Base-by-base conservation (phyloP, 1,140 invertebrate genomes). In the Limonius californicus region DNA sequence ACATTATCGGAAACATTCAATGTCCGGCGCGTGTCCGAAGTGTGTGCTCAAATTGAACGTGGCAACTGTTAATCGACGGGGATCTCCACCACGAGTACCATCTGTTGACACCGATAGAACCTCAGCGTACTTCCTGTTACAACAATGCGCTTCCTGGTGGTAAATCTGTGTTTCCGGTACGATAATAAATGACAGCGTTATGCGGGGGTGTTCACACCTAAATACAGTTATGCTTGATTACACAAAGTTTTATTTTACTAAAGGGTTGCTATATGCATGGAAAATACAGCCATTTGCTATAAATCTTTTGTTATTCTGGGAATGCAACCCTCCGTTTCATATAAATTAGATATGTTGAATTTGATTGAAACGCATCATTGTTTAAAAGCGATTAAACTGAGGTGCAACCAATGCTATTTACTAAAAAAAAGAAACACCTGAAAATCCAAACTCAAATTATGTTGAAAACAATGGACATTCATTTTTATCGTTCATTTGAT, bases 51-150 rank as follows among this genome's bases (percentile, higher is more conserved):
- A 55, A 55, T 55, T 55, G 54, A 55, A 32, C 18, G 27, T 32
- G 20, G 54, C 30, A 55, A 14, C 54, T 55, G 54, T 23, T 55
- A 55, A 55, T 55, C 54, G 54, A 55, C 27, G 27, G 54, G 54
- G 18, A 55, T 55, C 20, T 32, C 19, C 54, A 8, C 8, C 20
- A 55, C 54, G 19, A 55, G 27, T 32, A 55, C 54, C 54, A 55
- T 27, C 54, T 55, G 54, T 55, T 55, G 54, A 55, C 54, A 55
- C 54, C 54, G 27, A 55, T 55, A 55, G 54, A 55, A 55, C 54
- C 54, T 55, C 54, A 16, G 18, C 54, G 20, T 15, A 55, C 54
- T 55, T 55, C 54, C 54, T 19, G 54, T 8, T 32, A 14, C 54
- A 55, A 55, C 54, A 55, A 55, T 55, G 27, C 54, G 4, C 30